These are phyloP conservation scores for Tachycineta bicolor DNA, from an alignment of 2,113 vertebrate species.

Conservation along the genomic window DNA sequence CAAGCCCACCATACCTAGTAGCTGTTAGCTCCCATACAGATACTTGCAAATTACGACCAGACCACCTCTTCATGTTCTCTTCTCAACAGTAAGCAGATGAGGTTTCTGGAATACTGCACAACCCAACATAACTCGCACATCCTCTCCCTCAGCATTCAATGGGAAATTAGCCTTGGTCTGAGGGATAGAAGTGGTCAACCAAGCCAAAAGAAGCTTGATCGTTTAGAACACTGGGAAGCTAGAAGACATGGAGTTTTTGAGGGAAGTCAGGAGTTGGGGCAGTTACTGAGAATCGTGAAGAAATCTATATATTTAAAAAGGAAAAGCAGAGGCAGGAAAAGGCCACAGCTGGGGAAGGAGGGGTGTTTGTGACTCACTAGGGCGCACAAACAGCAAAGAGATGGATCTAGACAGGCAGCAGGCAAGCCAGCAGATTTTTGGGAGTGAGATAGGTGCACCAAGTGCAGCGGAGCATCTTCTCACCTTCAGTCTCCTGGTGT, in stretches of 20 bases:
- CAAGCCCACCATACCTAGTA: rapidly evolving
- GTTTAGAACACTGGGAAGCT: neutral
- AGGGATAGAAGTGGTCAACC: neutral
- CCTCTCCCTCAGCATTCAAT: neutral
- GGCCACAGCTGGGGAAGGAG: neutral
- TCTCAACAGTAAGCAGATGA: neutral
- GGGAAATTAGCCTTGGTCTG: neutral
- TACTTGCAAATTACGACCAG: neutral
- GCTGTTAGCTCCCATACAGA: neutral
- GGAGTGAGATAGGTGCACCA: neutral
- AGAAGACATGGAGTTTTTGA: neutral
- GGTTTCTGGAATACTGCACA: neutral
- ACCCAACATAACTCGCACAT: neutral
- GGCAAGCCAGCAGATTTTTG: neutral
- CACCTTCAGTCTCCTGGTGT: neutral
- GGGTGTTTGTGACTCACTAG: neutral
- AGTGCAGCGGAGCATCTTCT: constrained; percentile 7
- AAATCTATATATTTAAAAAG: neutral
- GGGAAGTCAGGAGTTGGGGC: neutral
- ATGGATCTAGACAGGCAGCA: neutral
- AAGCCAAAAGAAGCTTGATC: neutral
- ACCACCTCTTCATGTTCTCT: neutral
- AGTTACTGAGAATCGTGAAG: neutral
- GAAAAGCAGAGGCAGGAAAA: neutral
- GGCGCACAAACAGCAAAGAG: neutral